phyloP scores from a whole-genome alignment of 2,797 vertebrate genomes.

The Aldrovandia affinis region DNA sequence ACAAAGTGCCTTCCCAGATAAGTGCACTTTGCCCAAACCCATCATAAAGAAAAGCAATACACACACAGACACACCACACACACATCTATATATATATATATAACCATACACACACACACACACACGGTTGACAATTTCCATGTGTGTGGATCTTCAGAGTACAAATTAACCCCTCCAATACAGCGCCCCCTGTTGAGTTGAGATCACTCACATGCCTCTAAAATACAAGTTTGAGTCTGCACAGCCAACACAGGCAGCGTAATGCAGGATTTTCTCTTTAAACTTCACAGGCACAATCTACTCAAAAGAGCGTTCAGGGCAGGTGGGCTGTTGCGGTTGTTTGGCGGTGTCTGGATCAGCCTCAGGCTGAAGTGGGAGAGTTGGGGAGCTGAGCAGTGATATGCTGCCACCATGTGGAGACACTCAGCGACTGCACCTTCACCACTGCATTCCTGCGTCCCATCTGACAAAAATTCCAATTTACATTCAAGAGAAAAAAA shows the following conservation, averaged over 20 bases:
- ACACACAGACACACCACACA: slow-evolving; percentile 21
- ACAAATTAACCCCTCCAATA: slow-evolving; percentile 61
- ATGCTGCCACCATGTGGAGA: slow-evolving; percentile 24
- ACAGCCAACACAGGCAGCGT: not conserved
- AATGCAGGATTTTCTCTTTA: not conserved
- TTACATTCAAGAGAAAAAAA: not conserved
- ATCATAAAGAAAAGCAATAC: slow-evolving; percentile 37
- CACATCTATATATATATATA: slow-evolving; percentile 32
- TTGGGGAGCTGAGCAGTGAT: not conserved
- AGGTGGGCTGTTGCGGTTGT: not conserved
- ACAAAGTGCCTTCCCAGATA: not conserved
- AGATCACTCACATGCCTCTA: not conserved
- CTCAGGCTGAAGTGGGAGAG: too few relatives aligned
- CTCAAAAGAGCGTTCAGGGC: not conserved
- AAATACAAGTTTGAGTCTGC: not conserved
- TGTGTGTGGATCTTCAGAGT: slow-evolving; percentile 65
- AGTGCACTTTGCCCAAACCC: slow-evolving; percentile 34
- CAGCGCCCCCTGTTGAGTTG: slow-evolving; percentile 47
- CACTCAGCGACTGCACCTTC: not conserved
- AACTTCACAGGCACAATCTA: not conserved
- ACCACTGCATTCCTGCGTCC: not conserved
- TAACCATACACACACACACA: slow-evolving; percentile 29
- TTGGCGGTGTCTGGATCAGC: not conserved
- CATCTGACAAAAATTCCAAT: not conserved
- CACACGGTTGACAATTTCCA: slow-evolving; percentile 36